phyloP scores from a whole-genome alignment of 2,888 invertebrate species.

The Ectemnius continuus region DNA sequence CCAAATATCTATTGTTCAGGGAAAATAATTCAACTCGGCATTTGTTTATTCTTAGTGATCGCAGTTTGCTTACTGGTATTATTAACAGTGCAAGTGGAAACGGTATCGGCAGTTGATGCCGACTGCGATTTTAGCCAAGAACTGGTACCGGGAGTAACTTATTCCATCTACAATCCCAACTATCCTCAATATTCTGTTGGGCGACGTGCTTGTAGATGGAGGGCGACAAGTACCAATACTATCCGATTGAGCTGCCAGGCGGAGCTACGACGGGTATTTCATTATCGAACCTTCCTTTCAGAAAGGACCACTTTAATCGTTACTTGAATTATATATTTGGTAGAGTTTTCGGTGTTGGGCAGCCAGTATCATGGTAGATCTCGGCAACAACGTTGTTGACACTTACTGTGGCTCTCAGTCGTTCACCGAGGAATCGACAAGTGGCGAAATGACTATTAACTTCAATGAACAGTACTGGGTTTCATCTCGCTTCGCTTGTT shows the following conservation, averaged over 20 bases:
- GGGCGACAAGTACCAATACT: slow-evolving; percentile 76
- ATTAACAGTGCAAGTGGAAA: neutral
- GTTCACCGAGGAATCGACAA: slow-evolving; percentile 63
- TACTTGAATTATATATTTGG: too few relatives aligned
- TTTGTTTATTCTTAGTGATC: neutral
- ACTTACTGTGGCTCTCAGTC: slow-evolving; percentile 80
- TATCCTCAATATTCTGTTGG: slow-evolving; percentile 78
- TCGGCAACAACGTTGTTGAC: slow-evolving; percentile 79
- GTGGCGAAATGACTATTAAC: slow-evolving; percentile 61
- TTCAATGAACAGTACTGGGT: slow-evolving; percentile 15
- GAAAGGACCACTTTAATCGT: neutral
- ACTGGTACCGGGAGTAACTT: slow-evolving; percentile 73
- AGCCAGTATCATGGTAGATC: slow-evolving; percentile 72
- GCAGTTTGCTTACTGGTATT: neutral
- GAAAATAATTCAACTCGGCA: neutral
- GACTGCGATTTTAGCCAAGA: slow-evolving; percentile 78
- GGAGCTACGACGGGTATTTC: slow-evolving; percentile 18
- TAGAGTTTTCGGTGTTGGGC: too few relatives aligned
- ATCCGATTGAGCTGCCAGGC: slow-evolving; percentile 76
- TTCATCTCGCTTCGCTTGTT: slow-evolving; percentile 70
- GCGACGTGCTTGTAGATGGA: slow-evolving; percentile 80
- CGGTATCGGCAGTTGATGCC: slow-evolving; percentile 67
- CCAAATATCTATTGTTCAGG: too few relatives aligned
- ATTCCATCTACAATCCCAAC: slow-evolving; percentile 78
- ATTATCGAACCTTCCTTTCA: slow-evolving; percentile 40